phyloP scores from a whole-genome alignment of 2,113 vertebrate species.

The Tapirus terrestris region DNA sequence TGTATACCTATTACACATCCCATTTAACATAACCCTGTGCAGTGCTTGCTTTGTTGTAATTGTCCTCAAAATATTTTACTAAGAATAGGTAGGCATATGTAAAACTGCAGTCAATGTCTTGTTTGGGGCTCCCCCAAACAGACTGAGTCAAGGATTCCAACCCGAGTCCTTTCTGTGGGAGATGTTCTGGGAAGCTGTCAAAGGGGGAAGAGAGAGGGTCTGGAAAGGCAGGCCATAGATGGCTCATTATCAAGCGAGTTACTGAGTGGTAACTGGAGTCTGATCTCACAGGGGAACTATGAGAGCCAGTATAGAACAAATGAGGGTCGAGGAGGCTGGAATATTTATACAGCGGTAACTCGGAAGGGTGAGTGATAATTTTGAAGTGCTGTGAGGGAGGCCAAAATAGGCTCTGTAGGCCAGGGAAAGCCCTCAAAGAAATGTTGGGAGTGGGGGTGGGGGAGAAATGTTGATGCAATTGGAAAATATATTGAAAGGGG shows the following conservation, averaged over 20 bases:
- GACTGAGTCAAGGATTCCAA: neutral
- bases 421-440: neutral
- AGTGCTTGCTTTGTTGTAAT: conserved; percentile 23
- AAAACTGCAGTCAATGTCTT: neutral
- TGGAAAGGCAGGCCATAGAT: neutral
- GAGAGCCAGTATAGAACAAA: neutral
- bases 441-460: no score
- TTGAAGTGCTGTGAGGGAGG: neutral
- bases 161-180: neutral
- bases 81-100: neutral
- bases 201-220: neutral
- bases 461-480: neutral
- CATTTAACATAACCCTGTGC: neutral
- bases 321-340: neutral
- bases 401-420: neutral
- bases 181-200: neutral
- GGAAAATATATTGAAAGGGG: neutral
- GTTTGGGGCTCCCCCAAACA: neutral
- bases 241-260: neutral
- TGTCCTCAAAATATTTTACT: neutral
- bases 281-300: neutral
- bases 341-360: neutral
- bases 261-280: neutral
- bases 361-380: neutral
- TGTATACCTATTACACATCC: neutral